Evolutionary conservation across 2,113 vertebrate species (phyloP), one percentile per base, ranked within the genome.

Genomic region (Poeciliopsis turrubarensis): DNA sequence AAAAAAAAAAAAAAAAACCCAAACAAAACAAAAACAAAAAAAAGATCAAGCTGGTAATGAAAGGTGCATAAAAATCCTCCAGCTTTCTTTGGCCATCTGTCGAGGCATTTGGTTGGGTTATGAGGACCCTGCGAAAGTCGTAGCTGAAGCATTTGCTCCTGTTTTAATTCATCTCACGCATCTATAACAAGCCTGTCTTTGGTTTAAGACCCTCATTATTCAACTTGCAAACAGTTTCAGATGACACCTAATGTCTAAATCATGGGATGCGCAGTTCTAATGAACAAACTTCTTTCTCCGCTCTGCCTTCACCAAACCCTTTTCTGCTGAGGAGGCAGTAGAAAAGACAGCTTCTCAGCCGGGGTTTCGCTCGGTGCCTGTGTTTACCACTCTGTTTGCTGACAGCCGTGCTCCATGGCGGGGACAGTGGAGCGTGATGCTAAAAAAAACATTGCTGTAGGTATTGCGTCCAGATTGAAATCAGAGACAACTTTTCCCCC

Each of bases 101-200:
- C 65, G 37, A 39, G 72, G 22, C 62, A 60, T 81, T 80, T 70
- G 12, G 31, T 61, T 64, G 57, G 64, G 87, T 90, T 83, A 85
- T 47, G 72, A 78, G 72, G 0, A 64, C 57, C 79, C 74, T 51
- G 41, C 67, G 65, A 80, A 86, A 75, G 73, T 25, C 76, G 70
- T 8, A 37, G 29, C 81, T n/a, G n/a, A 14, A 65, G 81, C 84
- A 78, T 74, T 73, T 81, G 79, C 70, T 83, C 68, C 60, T 83
- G 80, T 74, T 71, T 78, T 82, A 69, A 81, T 83, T 77, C 85
- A 87, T 76, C 81, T 82, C 78, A 83, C 79, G 80, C 83, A 69
- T 60, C 63, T 25, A 9, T 47, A n/a, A 25, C 17, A 54, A 62
- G 81, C 72, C 70, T 65, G 39, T 19, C 62, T 84, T 37, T 41